Conservation (phyloP, 2,797 vertebrate genomes). For the Prionace glauca region DNA sequence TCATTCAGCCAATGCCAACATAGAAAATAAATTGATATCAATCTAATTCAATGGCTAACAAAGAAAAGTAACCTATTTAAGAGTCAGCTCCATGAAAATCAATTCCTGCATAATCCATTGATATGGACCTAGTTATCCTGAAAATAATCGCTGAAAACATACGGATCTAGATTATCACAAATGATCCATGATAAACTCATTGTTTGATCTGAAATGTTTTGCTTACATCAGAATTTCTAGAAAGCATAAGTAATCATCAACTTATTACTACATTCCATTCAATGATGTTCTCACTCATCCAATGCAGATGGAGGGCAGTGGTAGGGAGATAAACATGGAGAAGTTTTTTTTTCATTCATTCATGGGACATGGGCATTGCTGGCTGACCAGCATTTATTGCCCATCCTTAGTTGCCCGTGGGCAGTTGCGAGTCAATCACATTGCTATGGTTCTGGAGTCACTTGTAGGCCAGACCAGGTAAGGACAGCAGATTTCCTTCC, state of each 20-base stretch:
- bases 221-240: background rate
- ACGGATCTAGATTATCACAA: background rate
- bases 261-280: background rate
- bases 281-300: background rate
- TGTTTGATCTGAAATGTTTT: background rate
- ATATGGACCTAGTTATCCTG: background rate
- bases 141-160: background rate
- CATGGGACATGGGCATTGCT: no score
- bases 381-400: no score
- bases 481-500: no score
- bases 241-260: background rate
- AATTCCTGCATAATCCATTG: background rate
- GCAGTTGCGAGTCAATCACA: no score
- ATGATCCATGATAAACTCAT: background rate
- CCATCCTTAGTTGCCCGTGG: no score
- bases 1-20: background rate
- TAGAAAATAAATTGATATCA: background rate
- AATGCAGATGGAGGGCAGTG: background rate
- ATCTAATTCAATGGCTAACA: background rate
- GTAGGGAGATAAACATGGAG: background rate
- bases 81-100: background rate
- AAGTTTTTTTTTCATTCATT: background rate
- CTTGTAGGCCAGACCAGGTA: no score
- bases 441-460: no score
- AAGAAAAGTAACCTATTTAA: background rate